Conservation (phyloP, 2,888 invertebrate genomes). For the Luffia ferchaultella region DNA sequence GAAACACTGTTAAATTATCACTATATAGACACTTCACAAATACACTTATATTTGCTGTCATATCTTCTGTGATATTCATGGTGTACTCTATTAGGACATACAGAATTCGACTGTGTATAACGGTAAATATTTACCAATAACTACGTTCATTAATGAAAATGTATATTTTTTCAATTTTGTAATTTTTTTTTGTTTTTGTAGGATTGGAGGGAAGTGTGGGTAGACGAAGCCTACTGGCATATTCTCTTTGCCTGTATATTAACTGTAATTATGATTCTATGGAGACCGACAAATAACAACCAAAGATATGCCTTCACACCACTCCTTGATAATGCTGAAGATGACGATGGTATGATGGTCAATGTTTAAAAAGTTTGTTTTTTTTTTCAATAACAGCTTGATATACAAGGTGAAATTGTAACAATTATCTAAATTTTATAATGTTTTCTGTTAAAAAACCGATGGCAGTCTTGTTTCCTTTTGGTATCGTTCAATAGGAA, state of each 20-base stretch:
- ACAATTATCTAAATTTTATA: too few relatives aligned
- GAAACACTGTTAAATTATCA: conserved; percentile 89
- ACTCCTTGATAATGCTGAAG: conserved; percentile 83
- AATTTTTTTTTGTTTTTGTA: conserved; percentile 22
- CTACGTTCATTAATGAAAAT: not conserved
- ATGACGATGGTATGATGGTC: conserved; percentile 72
- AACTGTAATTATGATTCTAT: conserved; percentile 91
- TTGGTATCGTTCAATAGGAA: too few relatives aligned
- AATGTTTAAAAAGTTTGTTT: too few relatives aligned
- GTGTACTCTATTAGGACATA: conserved; percentile 89
- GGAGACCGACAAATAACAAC: conserved; percentile 96
- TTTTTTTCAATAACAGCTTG: too few relatives aligned
- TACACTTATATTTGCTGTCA: conserved; percentile 88
- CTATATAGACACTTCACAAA: conserved; percentile 95
- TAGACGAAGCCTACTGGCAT: conserved; percentile 97
- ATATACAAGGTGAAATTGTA: too few relatives aligned
- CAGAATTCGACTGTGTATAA: conserved; percentile 77
- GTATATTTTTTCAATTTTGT: not conserved
- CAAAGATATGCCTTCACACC: conserved; percentile 95
- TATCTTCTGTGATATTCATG: conserved; percentile 93
- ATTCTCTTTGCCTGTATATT: conserved; percentile 88
- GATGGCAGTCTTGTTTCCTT: too few relatives aligned
- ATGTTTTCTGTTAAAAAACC: too few relatives aligned
- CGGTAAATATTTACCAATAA: conserved; percentile 60
- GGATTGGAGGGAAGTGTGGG: conserved; percentile 93